Conservation (phyloP, 2,113 vertebrate genomes). For the Psophia crepitans region DNA sequence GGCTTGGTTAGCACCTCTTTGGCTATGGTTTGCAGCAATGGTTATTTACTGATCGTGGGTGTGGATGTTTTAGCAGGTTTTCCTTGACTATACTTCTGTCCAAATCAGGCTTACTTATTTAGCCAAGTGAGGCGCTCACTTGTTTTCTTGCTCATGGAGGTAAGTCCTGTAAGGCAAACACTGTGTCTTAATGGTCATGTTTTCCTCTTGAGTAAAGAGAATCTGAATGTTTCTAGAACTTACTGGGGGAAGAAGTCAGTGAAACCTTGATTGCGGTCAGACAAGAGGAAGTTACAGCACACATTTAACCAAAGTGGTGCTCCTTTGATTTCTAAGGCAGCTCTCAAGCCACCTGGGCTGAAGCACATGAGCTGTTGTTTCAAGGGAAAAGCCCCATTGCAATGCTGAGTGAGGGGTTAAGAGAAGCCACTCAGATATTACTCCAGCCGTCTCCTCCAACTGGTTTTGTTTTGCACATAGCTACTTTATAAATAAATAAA, state of each 20-base stretch:
- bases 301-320: background rate
- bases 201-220: background rate
- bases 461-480: background rate
- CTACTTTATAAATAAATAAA: background rate
- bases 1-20: background rate
- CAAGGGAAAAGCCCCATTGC: background rate
- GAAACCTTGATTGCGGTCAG: background rate
- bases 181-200: accelerated
- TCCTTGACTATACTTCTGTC: background rate
- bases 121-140: background rate
- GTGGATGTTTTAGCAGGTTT: background rate
- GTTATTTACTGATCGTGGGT: background rate
- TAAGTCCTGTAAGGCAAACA: background rate
- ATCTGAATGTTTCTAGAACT: background rate
- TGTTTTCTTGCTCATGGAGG: background rate
- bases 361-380: background rate
- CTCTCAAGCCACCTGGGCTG: background rate
- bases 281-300: background rate
- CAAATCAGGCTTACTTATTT: background rate
- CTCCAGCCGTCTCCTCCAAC: background rate
- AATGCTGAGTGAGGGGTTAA: background rate
- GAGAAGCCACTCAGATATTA: background rate
- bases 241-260: background rate
- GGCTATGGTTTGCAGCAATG: background rate
- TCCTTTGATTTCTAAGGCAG: background rate